These are phyloP conservation scores for Nebria brevicollis DNA, from an alignment of 2,888 invertebrate species.

Conservation along the genomic window DNA sequence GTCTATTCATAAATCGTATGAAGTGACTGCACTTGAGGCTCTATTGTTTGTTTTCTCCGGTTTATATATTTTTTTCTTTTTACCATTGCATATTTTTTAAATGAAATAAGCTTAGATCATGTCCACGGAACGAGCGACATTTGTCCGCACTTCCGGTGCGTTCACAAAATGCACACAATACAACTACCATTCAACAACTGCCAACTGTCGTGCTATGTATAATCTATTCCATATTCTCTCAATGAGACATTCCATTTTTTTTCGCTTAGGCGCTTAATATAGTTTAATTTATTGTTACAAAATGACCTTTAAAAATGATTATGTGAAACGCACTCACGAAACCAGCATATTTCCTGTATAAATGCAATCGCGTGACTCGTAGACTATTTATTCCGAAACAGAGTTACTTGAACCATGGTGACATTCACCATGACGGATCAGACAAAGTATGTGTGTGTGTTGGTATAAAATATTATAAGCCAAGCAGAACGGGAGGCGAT, in stretches of 20 bases:
- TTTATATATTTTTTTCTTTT: background rate
- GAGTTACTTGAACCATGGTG: background rate
- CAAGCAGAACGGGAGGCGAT: background rate
- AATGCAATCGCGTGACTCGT: slow-evolving; percentile 30
- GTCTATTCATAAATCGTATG: slow-evolving; percentile 35
- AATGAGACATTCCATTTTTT: background rate
- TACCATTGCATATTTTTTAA: background rate
- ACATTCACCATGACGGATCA: background rate
- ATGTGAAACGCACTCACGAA: slow-evolving; percentile 6
- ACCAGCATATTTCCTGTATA: slow-evolving; percentile 10
- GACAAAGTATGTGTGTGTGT: background rate
- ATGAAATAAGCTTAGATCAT: slow-evolving; percentile 50
- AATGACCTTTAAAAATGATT: background rate
- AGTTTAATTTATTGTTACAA: background rate
- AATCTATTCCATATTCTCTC: background rate
- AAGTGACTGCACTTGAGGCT: slow-evolving; percentile 15
- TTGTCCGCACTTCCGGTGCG: slow-evolving; percentile 51
- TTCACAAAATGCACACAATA: background rate
- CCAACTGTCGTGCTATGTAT: background rate
- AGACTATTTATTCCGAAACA: background rate
- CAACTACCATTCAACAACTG: slow-evolving; percentile 3
- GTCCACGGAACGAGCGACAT: slow-evolving; percentile 51
- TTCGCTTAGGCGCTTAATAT: background rate
- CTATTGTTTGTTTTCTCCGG: slow-evolving; percentile 14
- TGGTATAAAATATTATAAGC: background rate